Percentiles rank a stretch among this genome's conserved stretches.
These are phyloP conservation scores for Melopsittacus undulatus DNA, from an alignment of 2,797 vertebrate species.

Conservation along the genomic window DNA sequence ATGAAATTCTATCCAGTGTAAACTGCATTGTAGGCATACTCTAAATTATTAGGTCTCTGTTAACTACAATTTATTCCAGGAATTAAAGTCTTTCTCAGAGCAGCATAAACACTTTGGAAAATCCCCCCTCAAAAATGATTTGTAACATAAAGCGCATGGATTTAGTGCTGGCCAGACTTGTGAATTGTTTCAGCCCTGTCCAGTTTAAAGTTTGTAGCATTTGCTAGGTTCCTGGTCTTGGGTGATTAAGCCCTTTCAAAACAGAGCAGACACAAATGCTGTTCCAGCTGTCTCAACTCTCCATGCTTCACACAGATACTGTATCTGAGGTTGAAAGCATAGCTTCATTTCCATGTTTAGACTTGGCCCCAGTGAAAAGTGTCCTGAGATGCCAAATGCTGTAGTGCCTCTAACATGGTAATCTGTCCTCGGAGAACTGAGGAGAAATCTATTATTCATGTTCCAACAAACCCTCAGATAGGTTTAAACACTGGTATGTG, in stretches of 20 bases:
- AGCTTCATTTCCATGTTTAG: slow-evolving; percentile 16
- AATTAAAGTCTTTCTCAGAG: not conserved
- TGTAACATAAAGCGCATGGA: not conserved
- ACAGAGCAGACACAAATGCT: slow-evolving; percentile 32
- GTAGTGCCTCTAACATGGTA: not conserved
- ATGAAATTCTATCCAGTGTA: slow-evolving; percentile 14
- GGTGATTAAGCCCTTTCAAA: slow-evolving; percentile 6
- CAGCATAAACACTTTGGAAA: not conserved
- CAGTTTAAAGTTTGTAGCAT: not conserved
- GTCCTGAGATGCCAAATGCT: not conserved
- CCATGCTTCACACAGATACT: not conserved
- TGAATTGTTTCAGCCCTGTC: not conserved
- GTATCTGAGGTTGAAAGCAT: not conserved
- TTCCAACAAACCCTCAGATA: not conserved
- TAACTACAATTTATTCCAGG: not conserved
- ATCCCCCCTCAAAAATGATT: rapidly evolving
- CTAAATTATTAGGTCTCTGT: not conserved
- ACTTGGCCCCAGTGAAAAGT: not conserved
- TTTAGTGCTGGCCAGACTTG: not conserved
- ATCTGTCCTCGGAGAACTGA: not conserved
- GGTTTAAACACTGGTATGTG: not conserved
- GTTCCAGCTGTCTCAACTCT: slow-evolving; percentile 41
- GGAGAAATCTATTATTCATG: not conserved
- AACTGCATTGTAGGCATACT: not conserved
- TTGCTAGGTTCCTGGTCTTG: not conserved